Evolutionary conservation across 1,140 invertebrate species (phyloP).

Genomic region (Trigoniulus corallinus): DNA sequence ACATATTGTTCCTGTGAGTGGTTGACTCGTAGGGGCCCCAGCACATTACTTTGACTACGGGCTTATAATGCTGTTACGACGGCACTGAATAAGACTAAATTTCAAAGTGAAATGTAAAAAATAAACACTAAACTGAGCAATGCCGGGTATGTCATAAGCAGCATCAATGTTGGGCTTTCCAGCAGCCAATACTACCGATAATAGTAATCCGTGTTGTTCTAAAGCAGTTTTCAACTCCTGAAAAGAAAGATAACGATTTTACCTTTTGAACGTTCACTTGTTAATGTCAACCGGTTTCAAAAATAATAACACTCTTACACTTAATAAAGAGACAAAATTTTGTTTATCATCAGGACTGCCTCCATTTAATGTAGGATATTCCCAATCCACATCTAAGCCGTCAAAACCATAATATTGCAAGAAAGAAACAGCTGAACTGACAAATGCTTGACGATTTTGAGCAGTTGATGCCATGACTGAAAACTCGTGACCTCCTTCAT

Average conservation of each 20-base stretch:
- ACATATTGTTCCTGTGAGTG: no score
- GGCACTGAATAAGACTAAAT: no score
- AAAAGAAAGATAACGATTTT: neutral
- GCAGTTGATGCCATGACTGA: conserved; percentile 27
- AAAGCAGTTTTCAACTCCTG: conserved; percentile 20
- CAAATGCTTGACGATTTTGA: conserved; percentile 29
- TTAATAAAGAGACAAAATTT: conserved; percentile 27
- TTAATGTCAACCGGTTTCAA: neutral
- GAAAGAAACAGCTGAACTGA: conserved; percentile 37
- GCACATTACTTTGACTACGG: no score
- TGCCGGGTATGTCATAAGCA: conserved; percentile 18
- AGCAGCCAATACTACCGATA: conserved; percentile 23
- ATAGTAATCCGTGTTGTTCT: conserved; percentile 14
- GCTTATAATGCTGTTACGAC: no score
- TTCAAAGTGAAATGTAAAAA: neutral
- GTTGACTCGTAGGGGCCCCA: no score
- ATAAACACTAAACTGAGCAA: conserved; percentile 12
- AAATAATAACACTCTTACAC: no score
- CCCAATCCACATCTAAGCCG: conserved; percentile 43
- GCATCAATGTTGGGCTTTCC: conserved; percentile 18
- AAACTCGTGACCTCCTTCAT: conserved; percentile 27
- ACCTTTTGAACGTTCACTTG: neutral
- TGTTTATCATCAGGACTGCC: conserved; percentile 15
- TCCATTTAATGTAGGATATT: conserved; percentile 26
- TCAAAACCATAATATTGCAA: conserved; percentile 38